phyloP scores from a whole-genome alignment of 2,113 vertebrate genomes.

The Alosa alosa region DNA sequence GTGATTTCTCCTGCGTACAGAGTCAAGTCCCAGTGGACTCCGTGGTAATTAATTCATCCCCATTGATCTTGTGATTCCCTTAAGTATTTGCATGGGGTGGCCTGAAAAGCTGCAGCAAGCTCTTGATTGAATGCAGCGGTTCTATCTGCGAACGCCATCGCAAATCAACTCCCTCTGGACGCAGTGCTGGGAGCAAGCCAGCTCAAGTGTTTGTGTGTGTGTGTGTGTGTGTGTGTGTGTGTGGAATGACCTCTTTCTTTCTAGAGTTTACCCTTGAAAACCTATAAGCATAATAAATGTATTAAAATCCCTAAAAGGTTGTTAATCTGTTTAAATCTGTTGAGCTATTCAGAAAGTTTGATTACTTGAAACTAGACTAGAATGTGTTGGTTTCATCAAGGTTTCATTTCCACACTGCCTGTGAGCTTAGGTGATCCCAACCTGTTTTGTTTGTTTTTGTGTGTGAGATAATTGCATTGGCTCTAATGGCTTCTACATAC shows the following conservation, averaged over 20 bases:
- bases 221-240: neutral
- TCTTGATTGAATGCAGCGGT: slow-evolving; percentile 62
- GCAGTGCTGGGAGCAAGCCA: slow-evolving; percentile 51
- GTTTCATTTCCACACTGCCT: neutral
- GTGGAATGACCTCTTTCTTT: neutral
- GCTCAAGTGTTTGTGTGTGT: slow-evolving; percentile 39
- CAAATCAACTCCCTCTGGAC: slow-evolving; percentile 60
- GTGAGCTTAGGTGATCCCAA: neutral
- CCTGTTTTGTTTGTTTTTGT: neutral
- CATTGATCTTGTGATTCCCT: slow-evolving; percentile 68
- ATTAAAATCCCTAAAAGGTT: too few species aligned
- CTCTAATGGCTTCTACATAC: too few species aligned
- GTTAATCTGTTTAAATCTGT: too few species aligned
- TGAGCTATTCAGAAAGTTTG: too few species aligned
- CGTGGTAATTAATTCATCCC: slow-evolving; percentile 69
- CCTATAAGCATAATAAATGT: too few species aligned
- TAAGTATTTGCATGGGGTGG: slow-evolving; percentile 56
- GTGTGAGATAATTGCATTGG: neutral
- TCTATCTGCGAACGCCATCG: slow-evolving; percentile 63
- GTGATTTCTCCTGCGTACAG: slow-evolving; percentile 41
- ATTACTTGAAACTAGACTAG: too few species aligned
- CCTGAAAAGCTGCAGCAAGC: slow-evolving; percentile 51
- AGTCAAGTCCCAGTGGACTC: slow-evolving; percentile 54
- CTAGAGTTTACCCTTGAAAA: too few species aligned
- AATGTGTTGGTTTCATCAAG: neutral